Evolutionary conservation across 1,140 invertebrate species (phyloP).

Genomic region (Stenopsyche tienmushanensis): DNA sequence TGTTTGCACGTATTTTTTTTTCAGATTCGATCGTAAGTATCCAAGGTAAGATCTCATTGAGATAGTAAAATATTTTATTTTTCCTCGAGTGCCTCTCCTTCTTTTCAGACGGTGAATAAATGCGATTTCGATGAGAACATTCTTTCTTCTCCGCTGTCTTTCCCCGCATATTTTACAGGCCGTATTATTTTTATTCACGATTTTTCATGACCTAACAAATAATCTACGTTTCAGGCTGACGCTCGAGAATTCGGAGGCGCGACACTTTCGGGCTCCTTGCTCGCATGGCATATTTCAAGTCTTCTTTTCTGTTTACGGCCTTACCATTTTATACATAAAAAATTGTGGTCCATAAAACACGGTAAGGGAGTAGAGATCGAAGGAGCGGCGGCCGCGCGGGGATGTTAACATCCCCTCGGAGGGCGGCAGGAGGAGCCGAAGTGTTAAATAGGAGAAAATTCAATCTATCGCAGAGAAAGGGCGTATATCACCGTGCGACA

Average conservation of each 20-base stretch:
- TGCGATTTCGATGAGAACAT: too few relatives aligned
- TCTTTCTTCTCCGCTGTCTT: too few relatives aligned
- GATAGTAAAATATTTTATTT: too few relatives aligned
- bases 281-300: too few relatives aligned
- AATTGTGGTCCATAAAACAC: slow-evolving; percentile 21
- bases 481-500: slow-evolving; percentile 31
- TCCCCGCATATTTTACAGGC: too few relatives aligned
- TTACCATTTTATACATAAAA: slow-evolving; percentile 14
- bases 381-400: too few relatives aligned
- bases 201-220: too few relatives aligned
- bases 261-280: not conserved
- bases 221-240: not conserved
- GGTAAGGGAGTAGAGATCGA: not conserved
- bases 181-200: not conserved
- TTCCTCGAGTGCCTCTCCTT: too few relatives aligned
- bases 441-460: slow-evolving; percentile 40
- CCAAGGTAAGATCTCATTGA: too few relatives aligned
- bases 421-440: slow-evolving; percentile 2
- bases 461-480: slow-evolving; percentile 29
- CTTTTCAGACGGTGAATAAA: too few relatives aligned
- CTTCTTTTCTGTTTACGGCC: slow-evolving; percentile 17
- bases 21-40: too few relatives aligned
- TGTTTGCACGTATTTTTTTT: too few relatives aligned
- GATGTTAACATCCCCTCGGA: not conserved
- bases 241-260: not conserved